Conservation (phyloP, 1,140 invertebrate genomes). For the Penaeus japonicus region DNA sequence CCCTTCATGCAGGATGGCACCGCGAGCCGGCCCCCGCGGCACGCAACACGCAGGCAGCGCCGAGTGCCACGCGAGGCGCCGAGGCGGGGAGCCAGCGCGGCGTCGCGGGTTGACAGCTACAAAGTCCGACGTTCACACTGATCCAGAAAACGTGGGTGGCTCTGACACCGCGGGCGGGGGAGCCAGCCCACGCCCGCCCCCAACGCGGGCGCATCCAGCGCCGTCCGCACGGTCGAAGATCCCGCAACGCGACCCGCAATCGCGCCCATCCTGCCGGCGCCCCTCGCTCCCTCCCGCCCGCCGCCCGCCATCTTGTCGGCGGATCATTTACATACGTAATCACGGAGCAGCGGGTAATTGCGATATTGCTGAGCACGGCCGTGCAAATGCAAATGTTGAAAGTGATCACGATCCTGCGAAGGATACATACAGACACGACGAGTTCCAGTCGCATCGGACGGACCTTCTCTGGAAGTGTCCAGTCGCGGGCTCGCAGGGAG, state of each 20-base stretch:
- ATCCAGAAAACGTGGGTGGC: conserved; percentile 15
- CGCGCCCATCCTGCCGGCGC: background rate
- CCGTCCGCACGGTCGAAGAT: background rate
- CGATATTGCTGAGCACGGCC: too few species aligned
- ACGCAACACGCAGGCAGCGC: too few species aligned
- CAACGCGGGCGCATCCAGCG: background rate
- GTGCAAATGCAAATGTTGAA: too few species aligned
- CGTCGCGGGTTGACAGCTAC: background rate
- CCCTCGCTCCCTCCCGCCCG: background rate
- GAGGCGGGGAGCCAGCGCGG: background rate
- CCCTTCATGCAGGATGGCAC: too few species aligned
- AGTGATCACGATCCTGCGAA: too few species aligned
- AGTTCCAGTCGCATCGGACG: too few species aligned
- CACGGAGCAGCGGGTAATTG: background rate
- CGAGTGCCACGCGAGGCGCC: background rate
- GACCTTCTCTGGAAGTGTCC: too few species aligned
- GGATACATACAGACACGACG: too few species aligned
- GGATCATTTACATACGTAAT: conserved; percentile 9
- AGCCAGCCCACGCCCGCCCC: background rate
- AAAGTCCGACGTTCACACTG: conserved; percentile 22
- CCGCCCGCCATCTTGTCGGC: background rate
- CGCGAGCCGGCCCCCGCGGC: too few species aligned
- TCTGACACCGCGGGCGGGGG: background rate
- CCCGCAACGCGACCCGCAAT: background rate
- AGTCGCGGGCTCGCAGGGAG: too few species aligned